Conservation (phyloP, 2,888 invertebrate species). For the Boloria euphrosyne region DNA sequence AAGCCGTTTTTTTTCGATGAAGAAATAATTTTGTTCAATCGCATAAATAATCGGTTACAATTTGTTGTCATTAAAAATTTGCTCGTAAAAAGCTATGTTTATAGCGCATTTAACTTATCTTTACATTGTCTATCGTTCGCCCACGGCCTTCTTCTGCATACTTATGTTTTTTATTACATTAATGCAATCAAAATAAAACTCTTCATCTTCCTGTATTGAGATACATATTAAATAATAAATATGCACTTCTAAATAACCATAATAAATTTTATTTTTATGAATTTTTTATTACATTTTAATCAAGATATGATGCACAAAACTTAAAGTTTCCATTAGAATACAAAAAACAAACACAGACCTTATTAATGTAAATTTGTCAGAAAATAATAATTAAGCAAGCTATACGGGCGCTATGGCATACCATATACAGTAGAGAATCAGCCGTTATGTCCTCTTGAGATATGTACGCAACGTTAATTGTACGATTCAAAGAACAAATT, state of each 20-base stretch:
- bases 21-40: not conserved
- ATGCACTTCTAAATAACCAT: too few species aligned
- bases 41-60: not conserved
- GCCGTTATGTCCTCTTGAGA: constrained; percentile 17
- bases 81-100: not conserved
- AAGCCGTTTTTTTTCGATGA: not conserved
- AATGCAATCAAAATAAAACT: too few species aligned
- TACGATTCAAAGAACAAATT: constrained; percentile 65
- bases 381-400: not conserved
- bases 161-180: too few species aligned
- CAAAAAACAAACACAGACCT: not conserved
- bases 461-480: constrained; percentile 58
- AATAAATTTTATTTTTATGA: too few species aligned
- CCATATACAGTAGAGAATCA: constrained; percentile 2
- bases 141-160: too few species aligned
- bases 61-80: not conserved
- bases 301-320: too few species aligned
- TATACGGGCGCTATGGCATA: not conserved
- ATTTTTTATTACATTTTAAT: too few species aligned
- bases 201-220: too few species aligned
- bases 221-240: too few species aligned
- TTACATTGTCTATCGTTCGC: too few species aligned
- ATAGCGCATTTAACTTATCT: not conserved
- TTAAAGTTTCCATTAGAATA: too few species aligned
- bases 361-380: not conserved